These are phyloP conservation scores for Drosophila murphyi DNA, from an alignment of 1,140 invertebrate species.

Conservation along the genomic window DNA sequence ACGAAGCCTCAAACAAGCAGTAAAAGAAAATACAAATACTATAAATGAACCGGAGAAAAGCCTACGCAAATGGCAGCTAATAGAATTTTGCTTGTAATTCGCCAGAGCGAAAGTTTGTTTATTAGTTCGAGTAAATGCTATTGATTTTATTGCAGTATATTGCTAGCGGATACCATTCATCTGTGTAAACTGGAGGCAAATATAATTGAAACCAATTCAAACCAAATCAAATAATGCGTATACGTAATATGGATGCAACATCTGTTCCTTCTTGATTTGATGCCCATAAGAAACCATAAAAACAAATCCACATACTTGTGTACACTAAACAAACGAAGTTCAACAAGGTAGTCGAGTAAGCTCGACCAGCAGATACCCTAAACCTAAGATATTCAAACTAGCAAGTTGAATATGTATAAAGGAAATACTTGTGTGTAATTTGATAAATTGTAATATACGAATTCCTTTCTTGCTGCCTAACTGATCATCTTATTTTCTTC, in stretches of 20 bases:
- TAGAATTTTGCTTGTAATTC: slow-evolving; percentile 38
- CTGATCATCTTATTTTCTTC: too few relatives aligned
- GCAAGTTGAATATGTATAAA: too few relatives aligned
- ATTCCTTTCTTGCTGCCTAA: too few relatives aligned
- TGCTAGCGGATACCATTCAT: slow-evolving; percentile 4
- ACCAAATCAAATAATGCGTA: slow-evolving; percentile 32
- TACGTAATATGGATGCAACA: slow-evolving; percentile 34
- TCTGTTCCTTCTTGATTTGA: slow-evolving; percentile 42
- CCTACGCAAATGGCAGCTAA: slow-evolving; percentile 52
- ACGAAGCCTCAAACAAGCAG: slow-evolving; percentile 29
- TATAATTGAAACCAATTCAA: slow-evolving; percentile 3
- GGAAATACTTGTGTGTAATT: too few relatives aligned
- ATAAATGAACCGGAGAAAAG: slow-evolving; percentile 5
- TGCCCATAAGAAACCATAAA: slow-evolving; percentile 32
- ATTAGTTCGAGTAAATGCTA: slow-evolving; percentile 44
- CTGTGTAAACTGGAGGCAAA: slow-evolving; percentile 6
- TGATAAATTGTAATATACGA: too few relatives aligned
- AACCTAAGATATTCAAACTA: too few relatives aligned
- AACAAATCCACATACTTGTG: neutral
- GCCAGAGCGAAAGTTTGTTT: slow-evolving; percentile 33
- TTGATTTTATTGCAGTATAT: slow-evolving; percentile 49
- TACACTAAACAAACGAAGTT: slow-evolving; percentile 22
- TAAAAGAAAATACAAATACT: slow-evolving; percentile 16
- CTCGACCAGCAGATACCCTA: too few relatives aligned
- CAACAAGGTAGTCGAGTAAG: neutral